A percentile compares a stretch with the other conserved stretches of the same genome.
Conservation (phyloP, 2,888 invertebrate genomes). For the Dryadula phaetusa region DNA sequence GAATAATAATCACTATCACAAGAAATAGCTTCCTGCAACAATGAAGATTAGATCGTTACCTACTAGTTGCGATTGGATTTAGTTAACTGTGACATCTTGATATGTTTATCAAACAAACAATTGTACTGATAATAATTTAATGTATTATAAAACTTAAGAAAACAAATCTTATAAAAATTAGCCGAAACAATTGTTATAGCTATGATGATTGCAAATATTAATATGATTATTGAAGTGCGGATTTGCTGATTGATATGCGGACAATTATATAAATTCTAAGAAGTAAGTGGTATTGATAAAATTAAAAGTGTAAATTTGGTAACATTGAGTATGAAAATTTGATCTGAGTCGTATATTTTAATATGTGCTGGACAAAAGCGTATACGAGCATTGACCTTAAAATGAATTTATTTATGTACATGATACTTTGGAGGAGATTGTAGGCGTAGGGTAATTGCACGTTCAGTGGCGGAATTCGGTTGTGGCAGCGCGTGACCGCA, state of each 20-base stretch:
- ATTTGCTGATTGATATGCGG: no score
- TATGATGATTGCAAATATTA: slow-evolving; percentile 35
- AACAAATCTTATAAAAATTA: neutral
- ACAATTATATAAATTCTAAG: slow-evolving; percentile 18
- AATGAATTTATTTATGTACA: slow-evolving; percentile 31
- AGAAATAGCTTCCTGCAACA: slow-evolving; percentile 34
- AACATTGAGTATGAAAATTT: neutral
- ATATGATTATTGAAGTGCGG: slow-evolving; percentile 37
- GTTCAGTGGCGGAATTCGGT: slow-evolving; percentile 68
- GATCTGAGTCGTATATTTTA: neutral
- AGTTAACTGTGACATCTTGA: slow-evolving; percentile 4
- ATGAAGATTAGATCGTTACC: slow-evolving; percentile 22
- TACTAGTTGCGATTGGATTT: slow-evolving; percentile 9
- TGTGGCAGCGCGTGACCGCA: slow-evolving; percentile 74
- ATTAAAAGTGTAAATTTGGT: neutral
- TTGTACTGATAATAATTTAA: neutral
- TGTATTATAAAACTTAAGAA: neutral
- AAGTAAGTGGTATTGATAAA: neutral
- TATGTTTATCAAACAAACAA: neutral
- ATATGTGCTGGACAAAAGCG: slow-evolving; percentile 13
- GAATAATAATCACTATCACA: slow-evolving; percentile 38
- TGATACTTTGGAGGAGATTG: slow-evolving; percentile 37
- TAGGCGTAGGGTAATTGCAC: slow-evolving; percentile 50
- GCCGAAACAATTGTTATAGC: neutral
- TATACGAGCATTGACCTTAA: slow-evolving; percentile 39